Conservation (phyloP, 2,888 invertebrate species). For the Cancer borealis region DNA sequence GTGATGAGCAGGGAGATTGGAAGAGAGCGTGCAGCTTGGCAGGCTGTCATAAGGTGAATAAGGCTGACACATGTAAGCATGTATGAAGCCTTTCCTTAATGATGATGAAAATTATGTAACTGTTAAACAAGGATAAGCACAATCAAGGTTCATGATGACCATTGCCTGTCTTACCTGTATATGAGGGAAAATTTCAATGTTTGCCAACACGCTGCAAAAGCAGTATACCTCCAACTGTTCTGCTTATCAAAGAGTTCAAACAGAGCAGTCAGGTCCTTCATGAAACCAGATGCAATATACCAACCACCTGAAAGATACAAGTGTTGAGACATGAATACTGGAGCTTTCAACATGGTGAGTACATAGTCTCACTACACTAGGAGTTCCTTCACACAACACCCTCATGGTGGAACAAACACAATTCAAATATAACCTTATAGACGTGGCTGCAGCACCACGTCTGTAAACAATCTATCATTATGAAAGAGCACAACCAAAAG, state of each 20-base stretch:
- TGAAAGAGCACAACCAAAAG: no score
- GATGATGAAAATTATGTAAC: no score
- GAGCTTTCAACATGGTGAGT: neutral
- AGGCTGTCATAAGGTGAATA: no score
- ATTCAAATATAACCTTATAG: no score
- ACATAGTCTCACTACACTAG: neutral
- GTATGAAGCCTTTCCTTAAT: no score
- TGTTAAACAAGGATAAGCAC: neutral
- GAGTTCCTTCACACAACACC: no score
- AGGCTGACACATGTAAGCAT: no score
- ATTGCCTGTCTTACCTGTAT: constrained; percentile 67
- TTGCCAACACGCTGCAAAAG: constrained; percentile 71
- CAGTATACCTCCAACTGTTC: constrained; percentile 61
- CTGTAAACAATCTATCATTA: no score
- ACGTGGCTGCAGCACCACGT: no score
- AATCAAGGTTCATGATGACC: neutral
- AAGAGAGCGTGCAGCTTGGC: no score
- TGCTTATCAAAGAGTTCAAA: constrained; percentile 61
- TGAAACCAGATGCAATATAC: constrained; percentile 75
- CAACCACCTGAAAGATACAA: constrained; percentile 62
- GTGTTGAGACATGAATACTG: neutral
- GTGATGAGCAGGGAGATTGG: no score
- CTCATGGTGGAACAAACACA: no score
- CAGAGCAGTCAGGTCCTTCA: constrained; percentile 66
- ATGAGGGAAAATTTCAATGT: constrained; percentile 66